Evolutionary conservation across 2,113 vertebrate genomes (phyloP).

Genomic region (Copsychus sechellarum): DNA sequence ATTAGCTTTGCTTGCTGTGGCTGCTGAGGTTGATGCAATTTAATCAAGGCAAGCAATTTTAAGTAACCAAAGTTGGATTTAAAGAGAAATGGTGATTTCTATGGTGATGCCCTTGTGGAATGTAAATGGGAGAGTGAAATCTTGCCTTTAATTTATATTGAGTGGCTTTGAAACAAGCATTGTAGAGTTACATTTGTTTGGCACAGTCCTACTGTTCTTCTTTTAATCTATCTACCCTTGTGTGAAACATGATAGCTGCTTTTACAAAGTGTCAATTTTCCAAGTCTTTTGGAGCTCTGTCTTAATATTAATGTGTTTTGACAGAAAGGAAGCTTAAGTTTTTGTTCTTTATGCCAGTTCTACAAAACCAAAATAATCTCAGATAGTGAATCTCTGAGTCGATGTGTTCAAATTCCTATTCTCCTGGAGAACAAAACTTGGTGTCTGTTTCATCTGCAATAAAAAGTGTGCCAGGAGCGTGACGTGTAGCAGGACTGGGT

Average conservation of each 20-base stretch:
- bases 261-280: background rate
- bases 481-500: background rate
- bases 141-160: background rate
- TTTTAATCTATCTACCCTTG: background rate
- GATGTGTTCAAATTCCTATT: background rate
- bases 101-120: background rate
- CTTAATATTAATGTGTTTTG: conserved; percentile 7
- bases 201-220: background rate
- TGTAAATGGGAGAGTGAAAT: background rate
- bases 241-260: background rate
- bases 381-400: background rate
- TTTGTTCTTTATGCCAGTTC: background rate
- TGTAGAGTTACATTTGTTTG: background rate
- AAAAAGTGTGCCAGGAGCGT: background rate
- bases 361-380: background rate
- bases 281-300: background rate
- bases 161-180: background rate
- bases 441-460: background rate
- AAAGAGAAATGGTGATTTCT: background rate
- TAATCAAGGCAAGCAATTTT: background rate
- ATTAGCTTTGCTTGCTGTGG: background rate
- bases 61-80: background rate
- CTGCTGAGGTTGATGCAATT: background rate
- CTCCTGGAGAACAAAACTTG: background rate
- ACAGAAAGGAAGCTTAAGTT: background rate